phyloP scores from a whole-genome alignment of 2,797 vertebrate species.

The Geotrypetes seraphini region DNA sequence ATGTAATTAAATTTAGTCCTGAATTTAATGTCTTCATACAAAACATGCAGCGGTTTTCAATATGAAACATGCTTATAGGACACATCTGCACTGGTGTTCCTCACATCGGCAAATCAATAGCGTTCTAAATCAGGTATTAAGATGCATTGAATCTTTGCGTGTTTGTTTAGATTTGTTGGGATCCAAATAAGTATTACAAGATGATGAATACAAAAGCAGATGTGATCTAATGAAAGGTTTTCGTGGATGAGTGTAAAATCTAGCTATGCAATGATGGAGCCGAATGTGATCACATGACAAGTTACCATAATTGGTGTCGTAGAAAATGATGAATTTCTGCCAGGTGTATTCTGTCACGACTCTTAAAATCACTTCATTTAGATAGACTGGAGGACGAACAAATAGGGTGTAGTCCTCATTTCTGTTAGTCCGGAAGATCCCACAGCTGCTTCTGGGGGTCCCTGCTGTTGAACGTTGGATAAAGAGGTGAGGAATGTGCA shows the following conservation, averaged over 20 bases:
- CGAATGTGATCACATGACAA: neutral
- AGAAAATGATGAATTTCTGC: slow-evolving; percentile 98
- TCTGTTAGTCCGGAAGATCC: slow-evolving; percentile 66
- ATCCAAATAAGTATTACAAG: no score
- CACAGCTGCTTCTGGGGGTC: slow-evolving; percentile 80
- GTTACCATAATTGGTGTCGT: slow-evolving; percentile 91
- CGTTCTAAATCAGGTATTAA: no score
- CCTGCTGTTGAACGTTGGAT: slow-evolving; percentile 81
- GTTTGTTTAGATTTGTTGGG: no score
- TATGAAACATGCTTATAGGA: no score
- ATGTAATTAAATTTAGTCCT: no score
- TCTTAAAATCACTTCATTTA: slow-evolving; percentile 92
- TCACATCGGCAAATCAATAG: no score
- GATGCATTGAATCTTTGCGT: no score
- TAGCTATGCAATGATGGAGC: neutral
- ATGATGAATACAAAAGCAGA: no score
- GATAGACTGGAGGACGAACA: slow-evolving; percentile 86
- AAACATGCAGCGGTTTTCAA: no score
- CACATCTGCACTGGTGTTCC: no score
- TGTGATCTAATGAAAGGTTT: neutral
- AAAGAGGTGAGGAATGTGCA: slow-evolving; percentile 97
- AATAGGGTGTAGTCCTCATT: slow-evolving; percentile 91
- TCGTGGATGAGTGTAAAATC: neutral
- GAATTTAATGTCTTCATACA: no score
- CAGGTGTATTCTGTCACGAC: slow-evolving; percentile 94